Base-by-base conservation (phyloP, 2,113 vertebrate genomes). In the Xiphophorus couchianus region DNA sequence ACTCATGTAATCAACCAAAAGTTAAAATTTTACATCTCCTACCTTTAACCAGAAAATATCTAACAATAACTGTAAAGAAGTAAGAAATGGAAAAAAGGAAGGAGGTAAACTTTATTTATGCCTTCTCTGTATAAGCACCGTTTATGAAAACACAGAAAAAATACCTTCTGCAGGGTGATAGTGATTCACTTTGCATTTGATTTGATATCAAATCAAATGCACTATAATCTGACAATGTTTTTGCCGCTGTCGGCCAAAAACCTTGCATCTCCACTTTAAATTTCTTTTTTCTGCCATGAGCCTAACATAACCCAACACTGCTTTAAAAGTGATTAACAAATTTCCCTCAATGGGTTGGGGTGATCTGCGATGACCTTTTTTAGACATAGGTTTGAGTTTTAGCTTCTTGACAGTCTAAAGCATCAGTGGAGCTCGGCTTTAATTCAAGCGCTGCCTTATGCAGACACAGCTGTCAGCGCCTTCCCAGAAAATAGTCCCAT, bases 401-500 rank as follows among this genome's bases (percentile, higher is more conserved):
- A 29, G 15, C 68, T 62, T 62, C 58, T 42, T 25, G 51, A 28
- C 30, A 66, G 28, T 28, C 13, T 15, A 60, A 66, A 54, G 66
- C 63, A 69, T 39, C 8, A 33, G 33, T 44, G 22, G 54, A 31
- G 14, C 8, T 60, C 27, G 22, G 37, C 2, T 58, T 27, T 65
- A 48, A 33, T 2, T 44, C n/a, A 25, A n/a, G 19, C 2, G 10
- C 61, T 39, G 27, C n/a, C 28, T 66, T 66, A 51, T 33, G 61
- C 44, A 17, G 33, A 61, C 17, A 25, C 9, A 54, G 35, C 28
- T 51, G 63, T 37, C 25, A 78, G 15, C 29, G 29, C 58, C 28
- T 25, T 69, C 30, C 51, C 19, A 10, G 51, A 69, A 69, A 69
- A 31, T 54, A 58, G 51, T n/a, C 25, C 51, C 51, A 58, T 58